phyloP scores from a whole-genome alignment of 2,113 vertebrate species.

The Parus major region DNA sequence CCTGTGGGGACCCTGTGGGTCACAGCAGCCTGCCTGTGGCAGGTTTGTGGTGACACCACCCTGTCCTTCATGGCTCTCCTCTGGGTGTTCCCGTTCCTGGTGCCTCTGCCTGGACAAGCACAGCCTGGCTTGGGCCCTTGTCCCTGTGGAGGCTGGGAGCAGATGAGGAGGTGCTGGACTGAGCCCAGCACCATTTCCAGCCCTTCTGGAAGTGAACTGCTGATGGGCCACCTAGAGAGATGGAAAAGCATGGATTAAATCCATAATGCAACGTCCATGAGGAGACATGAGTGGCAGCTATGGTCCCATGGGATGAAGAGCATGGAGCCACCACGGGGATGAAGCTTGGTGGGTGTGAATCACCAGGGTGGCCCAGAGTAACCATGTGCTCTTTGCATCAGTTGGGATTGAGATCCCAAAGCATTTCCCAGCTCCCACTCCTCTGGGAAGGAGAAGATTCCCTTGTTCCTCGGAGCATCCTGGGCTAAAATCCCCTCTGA shows the following conservation, averaged over 20 bases:
- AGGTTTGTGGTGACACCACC: background rate
- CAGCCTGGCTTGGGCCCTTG: background rate
- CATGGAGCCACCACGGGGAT: rapidly evolving
- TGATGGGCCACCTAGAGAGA: background rate
- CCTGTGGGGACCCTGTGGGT: rapidly evolving
- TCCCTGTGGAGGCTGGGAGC: rapidly evolving
- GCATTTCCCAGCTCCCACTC: background rate
- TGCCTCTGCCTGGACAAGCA: background rate
- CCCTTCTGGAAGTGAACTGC: background rate
- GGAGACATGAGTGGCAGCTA: background rate
- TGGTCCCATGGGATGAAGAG: background rate
- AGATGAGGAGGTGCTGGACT: background rate
- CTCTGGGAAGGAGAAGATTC: background rate
- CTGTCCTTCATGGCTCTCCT: rapidly evolving
- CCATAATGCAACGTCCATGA: rapidly evolving
- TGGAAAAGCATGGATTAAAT: background rate
- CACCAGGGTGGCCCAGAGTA: rapidly evolving
- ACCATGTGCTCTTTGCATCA: rapidly evolving
- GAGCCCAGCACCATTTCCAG: background rate
- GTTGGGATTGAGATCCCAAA: background rate
- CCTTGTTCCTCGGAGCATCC: background rate
- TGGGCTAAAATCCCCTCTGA: background rate
- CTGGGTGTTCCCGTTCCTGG: rapidly evolving
- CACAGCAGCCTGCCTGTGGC: rapidly evolving
- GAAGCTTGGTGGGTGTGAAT: background rate